Evolutionary conservation across 2,113 vertebrate species (phyloP).

Genomic region (Prunella fulvescens): DNA sequence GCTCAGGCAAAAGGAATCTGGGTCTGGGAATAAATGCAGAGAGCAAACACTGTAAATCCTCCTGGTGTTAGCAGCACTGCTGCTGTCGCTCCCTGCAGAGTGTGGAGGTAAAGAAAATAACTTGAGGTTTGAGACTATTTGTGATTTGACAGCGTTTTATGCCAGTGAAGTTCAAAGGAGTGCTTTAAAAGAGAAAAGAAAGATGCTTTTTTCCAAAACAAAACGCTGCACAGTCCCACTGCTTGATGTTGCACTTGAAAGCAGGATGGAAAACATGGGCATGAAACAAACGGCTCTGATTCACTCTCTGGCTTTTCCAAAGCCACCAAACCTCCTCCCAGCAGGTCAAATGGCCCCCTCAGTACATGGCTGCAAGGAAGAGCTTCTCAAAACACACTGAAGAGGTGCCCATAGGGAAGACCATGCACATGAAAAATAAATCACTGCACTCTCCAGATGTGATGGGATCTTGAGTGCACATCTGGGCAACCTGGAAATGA

Average conservation of each 20-base stretch:
- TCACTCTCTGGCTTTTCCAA: background rate
- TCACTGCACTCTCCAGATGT: background rate
- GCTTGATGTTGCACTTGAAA: background rate
- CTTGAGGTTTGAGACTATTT: background rate
- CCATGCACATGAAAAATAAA: fast-evolving
- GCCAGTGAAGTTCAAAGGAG: slow-evolving; percentile 3
- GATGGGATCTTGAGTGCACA: fast-evolving
- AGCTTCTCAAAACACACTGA: background rate
- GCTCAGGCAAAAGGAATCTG: background rate
- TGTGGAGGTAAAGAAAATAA: slow-evolving; percentile 26
- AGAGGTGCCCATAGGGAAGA: background rate
- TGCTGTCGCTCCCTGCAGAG: background rate
- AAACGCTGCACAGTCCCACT: background rate
- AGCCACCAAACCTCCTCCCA: background rate
- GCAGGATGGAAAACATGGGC: background rate
- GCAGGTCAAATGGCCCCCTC: background rate
- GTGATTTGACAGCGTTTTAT: background rate
- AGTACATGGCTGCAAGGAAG: background rate
- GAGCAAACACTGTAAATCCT: background rate
- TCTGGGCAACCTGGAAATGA: background rate
- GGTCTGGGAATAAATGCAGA: background rate
- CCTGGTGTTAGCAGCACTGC: background rate
- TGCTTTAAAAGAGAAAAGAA: background rate
- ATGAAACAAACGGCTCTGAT: background rate
- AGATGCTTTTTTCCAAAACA: slow-evolving; percentile 5